Conservation (phyloP, 2,113 vertebrate genomes). For the Actenoides lindsayi region DNA sequence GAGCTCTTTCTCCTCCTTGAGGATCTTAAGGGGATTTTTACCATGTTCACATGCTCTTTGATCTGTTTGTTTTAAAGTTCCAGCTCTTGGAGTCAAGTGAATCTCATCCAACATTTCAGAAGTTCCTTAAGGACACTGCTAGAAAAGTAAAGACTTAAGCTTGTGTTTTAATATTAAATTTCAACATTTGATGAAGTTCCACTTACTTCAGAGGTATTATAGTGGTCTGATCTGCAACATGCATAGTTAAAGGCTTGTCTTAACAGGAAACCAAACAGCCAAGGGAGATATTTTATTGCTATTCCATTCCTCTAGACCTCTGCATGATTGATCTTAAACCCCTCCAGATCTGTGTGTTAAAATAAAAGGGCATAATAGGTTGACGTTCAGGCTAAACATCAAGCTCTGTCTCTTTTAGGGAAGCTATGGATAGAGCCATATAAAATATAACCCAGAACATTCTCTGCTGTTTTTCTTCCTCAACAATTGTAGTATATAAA, state of each 20-base stretch:
- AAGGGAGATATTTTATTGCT: neutral
- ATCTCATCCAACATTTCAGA: neutral
- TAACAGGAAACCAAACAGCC: slow-evolving; percentile 13
- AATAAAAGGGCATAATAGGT: neutral
- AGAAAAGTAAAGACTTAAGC: neutral
- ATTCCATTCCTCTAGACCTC: neutral
- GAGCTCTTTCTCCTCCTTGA: neutral
- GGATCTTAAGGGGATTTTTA: neutral
- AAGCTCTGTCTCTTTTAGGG: neutral
- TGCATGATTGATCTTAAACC: neutral
- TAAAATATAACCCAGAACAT: neutral
- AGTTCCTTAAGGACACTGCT: neutral
- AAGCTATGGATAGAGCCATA: neutral
- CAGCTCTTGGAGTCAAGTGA: neutral
- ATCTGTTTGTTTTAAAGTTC: neutral
- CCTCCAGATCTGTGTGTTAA: neutral
- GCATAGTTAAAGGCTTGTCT: neutral
- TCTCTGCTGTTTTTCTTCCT: neutral
- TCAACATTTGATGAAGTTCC: neutral
- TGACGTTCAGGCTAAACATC: neutral
- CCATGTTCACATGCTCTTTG: neutral
- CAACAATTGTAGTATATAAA: neutral
- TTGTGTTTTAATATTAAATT: neutral
- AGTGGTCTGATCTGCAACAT: neutral
- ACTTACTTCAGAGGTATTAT: neutral